These are phyloP conservation scores for Diarsia rubi DNA, from an alignment of 2,888 invertebrate genomes.

Conservation along the genomic window DNA sequence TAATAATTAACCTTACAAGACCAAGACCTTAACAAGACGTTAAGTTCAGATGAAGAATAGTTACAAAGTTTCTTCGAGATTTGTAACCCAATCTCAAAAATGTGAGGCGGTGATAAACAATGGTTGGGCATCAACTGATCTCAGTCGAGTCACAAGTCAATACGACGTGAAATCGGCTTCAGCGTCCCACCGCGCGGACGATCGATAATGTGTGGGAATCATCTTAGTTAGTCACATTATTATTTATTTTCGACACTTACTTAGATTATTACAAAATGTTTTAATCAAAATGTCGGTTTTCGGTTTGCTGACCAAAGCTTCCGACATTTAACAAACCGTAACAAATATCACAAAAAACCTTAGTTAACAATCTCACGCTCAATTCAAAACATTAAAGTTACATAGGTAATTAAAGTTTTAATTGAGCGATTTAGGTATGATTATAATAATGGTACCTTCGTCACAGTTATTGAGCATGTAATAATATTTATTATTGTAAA, in stretches of 20 bases:
- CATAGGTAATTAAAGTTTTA: background rate
- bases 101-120: background rate
- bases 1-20: too few species aligned
- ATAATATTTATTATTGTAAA: background rate
- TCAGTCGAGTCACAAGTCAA: background rate
- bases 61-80: background rate
- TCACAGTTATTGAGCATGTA: background rate
- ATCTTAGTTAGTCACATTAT: background rate
- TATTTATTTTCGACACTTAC: background rate
- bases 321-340: background rate
- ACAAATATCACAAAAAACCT: background rate
- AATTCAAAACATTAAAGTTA: slow-evolving; percentile 11
- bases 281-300: too few species aligned
- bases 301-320: background rate
- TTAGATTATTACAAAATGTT: background rate
- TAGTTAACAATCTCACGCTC: slow-evolving; percentile 5
- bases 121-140: too few species aligned
- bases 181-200: background rate
- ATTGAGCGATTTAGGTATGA: background rate
- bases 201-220: background rate
- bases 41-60: background rate
- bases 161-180: background rate
- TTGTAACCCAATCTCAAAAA: background rate
- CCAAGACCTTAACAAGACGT: too few species aligned
- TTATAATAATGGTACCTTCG: background rate